phyloP scores from a whole-genome alignment of 2,797 vertebrate species.

The Morus bassanus region DNA sequence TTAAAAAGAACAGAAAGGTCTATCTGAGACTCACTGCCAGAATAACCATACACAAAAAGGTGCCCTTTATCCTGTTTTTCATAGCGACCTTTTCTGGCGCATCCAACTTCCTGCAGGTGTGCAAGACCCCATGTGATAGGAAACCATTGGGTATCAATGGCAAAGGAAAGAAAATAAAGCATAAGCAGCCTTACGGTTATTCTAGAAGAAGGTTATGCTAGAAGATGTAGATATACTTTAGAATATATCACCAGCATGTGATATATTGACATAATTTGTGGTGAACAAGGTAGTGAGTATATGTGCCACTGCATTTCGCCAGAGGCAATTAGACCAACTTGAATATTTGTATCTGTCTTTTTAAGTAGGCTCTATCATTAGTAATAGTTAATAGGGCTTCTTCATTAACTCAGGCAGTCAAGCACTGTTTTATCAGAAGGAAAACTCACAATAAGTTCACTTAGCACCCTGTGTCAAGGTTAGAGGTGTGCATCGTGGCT shows the following conservation, averaged over 20 bases:
- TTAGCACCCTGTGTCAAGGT: background rate
- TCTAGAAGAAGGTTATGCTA: background rate
- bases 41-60: background rate
- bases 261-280: background rate
- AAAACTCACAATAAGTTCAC: background rate
- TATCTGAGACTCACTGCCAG: background rate
- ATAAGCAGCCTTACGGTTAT: background rate
- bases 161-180: background rate
- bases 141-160: background rate
- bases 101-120: background rate
- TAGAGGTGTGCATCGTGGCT: background rate
- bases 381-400: background rate
- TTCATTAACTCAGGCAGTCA: background rate
- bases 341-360: background rate
- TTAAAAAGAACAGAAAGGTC: background rate
- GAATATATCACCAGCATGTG: background rate
- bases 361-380: background rate
- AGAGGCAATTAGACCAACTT: background rate
- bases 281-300: background rate
- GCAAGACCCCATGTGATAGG: background rate
- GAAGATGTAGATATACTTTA: background rate
- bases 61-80: background rate
- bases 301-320: background rate
- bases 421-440: background rate
- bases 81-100: background rate